A percentile compares a stretch with the other conserved stretches of the same genome.
phyloP scores from a whole-genome alignment of 2,797 vertebrate species.

The Labroides dimidiatus region DNA sequence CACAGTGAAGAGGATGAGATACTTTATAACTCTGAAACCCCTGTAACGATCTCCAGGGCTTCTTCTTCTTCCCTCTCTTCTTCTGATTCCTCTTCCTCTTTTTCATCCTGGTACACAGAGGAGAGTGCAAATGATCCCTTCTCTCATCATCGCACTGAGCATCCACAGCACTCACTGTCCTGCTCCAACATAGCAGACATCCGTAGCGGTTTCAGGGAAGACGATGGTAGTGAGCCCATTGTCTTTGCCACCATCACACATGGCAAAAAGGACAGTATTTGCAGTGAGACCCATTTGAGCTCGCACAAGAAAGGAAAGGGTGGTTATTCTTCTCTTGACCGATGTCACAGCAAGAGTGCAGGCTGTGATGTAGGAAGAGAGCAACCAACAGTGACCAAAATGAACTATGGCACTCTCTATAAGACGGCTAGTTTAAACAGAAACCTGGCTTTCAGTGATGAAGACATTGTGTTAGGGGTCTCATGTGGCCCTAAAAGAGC shows the following conservation, averaged over 20 bases:
- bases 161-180: conserved; percentile 82
- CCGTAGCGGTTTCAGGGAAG: conserved; percentile 59
- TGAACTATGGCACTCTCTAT: conserved; percentile 67
- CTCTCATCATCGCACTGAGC: conserved; percentile 60
- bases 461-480: conserved; percentile 69
- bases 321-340: conserved; percentile 64
- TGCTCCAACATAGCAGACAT: conserved; percentile 83
- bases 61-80: conserved; percentile 81
- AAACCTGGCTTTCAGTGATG: conserved; percentile 76
- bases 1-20: conserved; percentile 56
- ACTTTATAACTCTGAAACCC: conserved; percentile 55
- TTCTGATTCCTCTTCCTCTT: conserved; percentile 74
- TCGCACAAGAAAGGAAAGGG: conserved; percentile 28
- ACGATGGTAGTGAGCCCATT: conserved; percentile 57
- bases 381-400: conserved; percentile 15
- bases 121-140: conserved; percentile 71
- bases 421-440: conserved; percentile 80
- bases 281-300: conserved; percentile 19
- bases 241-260: conserved; percentile 68
- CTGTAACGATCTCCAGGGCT: conserved; percentile 68
- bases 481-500: conserved; percentile 75
- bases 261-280: conserved; percentile 25
- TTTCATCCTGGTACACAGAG: conserved; percentile 83
- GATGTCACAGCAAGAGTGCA: conserved; percentile 80
- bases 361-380: conserved; percentile 41